Conservation (phyloP, 53 echinoderm and acorn worm species). For the Holothuria leucospilota region DNA sequence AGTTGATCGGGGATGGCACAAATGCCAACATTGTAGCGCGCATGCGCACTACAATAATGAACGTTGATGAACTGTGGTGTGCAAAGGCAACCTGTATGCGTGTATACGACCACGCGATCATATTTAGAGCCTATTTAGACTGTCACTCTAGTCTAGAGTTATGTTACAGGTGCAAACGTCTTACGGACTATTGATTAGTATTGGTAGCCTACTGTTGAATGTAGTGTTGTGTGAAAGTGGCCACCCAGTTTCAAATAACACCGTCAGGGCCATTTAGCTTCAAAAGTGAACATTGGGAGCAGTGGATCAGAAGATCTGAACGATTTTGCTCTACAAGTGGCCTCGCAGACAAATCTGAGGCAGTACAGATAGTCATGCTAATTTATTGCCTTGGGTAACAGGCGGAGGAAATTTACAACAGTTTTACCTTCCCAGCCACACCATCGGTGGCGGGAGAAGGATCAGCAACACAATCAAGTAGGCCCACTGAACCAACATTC, state of each 20-base stretch:
- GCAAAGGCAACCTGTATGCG: too few relatives aligned
- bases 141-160: too few relatives aligned
- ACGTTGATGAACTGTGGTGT: too few relatives aligned
- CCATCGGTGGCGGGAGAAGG: neutral
- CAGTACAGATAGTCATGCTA: constrained; percentile 54
- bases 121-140: too few relatives aligned
- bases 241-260: constrained; percentile 19
- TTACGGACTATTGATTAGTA: too few relatives aligned
- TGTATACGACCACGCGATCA: too few relatives aligned
- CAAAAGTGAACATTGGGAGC: constrained; percentile 55
- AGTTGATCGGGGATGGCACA: too few relatives aligned
- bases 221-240: neutral
- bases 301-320: constrained; percentile 65
- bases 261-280: constrained; percentile 23
- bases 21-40: too few relatives aligned
- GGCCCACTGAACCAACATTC: neutral
- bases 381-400: constrained; percentile 40
- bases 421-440: neutral
- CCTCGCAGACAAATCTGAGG: constrained; percentile 32
- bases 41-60: too few relatives aligned
- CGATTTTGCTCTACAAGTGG: constrained; percentile 63
- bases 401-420: constrained; percentile 32
- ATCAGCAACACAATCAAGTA: too few relatives aligned
- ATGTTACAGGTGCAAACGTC: too few relatives aligned
- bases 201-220: too few relatives aligned